Evolutionary conservation across 2,113 vertebrate species (phyloP).

Genomic region (Paradoxurus hermaphroditus): DNA sequence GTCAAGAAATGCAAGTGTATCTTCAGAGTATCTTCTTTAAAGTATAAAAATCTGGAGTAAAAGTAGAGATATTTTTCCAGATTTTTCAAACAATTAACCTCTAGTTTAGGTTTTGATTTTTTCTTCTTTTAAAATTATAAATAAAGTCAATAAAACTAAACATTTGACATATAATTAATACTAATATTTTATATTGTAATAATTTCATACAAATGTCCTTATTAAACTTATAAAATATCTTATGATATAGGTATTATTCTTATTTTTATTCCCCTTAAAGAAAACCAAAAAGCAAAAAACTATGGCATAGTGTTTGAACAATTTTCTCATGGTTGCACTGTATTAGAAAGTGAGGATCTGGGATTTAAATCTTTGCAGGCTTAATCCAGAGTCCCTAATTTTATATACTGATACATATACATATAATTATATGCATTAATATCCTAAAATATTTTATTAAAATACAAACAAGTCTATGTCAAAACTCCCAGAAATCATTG

Average conservation of each 20-base stretch:
- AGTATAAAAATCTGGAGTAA: neutral
- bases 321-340: neutral
- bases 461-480: neutral
- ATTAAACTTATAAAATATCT: neutral
- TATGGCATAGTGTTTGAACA: neutral
- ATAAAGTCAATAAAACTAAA: neutral
- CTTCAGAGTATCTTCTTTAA: neutral
- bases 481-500: neutral
- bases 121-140: neutral
- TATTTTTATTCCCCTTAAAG: neutral
- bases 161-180: neutral
- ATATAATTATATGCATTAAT: neutral
- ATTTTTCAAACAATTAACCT: neutral
- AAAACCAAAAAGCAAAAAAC: neutral
- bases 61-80: neutral
- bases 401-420: neutral
- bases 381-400: neutral
- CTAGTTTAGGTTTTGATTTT: neutral
- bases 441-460: neutral
- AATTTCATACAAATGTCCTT: neutral
- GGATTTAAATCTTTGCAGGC: neutral
- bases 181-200: neutral
- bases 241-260: neutral
- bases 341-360: neutral
- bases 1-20: neutral